Evolutionary conservation across 2,888 invertebrate genomes (phyloP).

Genomic region (Allygus modestus): DNA sequence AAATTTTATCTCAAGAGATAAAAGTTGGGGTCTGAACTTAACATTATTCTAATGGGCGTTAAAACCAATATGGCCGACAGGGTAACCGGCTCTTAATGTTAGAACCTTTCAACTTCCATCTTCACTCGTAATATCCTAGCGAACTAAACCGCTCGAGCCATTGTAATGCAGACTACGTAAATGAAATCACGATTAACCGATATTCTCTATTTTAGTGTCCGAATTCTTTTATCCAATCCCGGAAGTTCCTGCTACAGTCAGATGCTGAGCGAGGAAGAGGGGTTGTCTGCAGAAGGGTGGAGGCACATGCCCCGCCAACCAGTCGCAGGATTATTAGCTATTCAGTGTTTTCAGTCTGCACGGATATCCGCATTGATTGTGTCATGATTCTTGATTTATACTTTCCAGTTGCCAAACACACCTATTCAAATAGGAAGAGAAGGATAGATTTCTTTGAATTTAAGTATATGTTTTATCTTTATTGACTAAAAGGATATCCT

Average conservation of each 20-base stretch:
- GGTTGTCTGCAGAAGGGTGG: neutral
- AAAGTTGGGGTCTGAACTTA: no score
- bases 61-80: no score
- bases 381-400: slow-evolving; percentile 27
- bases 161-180: no score
- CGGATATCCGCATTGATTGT: slow-evolving; percentile 45
- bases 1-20: no score
- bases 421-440: slow-evolving; percentile 23
- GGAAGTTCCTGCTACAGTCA: neutral
- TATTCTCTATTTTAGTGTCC: no score
- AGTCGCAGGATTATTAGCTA: slow-evolving; percentile 21
- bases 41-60: no score
- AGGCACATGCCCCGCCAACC: slow-evolving; percentile 9
- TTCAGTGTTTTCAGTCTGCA: slow-evolving; percentile 5
- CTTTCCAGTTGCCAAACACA: slow-evolving; percentile 31
- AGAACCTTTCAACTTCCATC: no score
- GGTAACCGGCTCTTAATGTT: no score
- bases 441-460: neutral
- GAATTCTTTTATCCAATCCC: neutral
- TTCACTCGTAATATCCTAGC: no score
- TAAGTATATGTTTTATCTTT: neutral
- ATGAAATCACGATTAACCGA: no score
- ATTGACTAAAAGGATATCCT: neutral
- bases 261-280: neutral
- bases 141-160: no score